A percentile compares a stretch with the other conserved stretches of the same genome.
Conservation (phyloP, 2,888 invertebrate genomes). For the Rhingia campestris region DNA sequence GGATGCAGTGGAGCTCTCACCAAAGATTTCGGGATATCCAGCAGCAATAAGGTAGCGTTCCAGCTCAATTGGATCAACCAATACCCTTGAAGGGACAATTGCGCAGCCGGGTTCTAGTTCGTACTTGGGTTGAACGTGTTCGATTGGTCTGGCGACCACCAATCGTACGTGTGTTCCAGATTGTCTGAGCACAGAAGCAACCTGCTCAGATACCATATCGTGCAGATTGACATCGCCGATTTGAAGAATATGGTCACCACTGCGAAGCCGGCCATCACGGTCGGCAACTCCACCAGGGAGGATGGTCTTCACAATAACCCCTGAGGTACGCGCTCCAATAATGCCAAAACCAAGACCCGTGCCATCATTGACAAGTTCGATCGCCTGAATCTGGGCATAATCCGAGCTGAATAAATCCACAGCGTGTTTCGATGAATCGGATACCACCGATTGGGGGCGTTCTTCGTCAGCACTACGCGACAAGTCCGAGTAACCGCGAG, state of each 20-base stretch:
- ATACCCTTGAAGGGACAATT: conserved; percentile 87
- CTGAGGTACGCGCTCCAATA: conserved; percentile 97
- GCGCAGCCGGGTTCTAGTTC: conserved; percentile 85
- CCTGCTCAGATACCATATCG: conserved; percentile 99
- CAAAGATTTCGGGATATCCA: conserved; percentile 90
- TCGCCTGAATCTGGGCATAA: conserved; percentile 98
- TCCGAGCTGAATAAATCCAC: conserved; percentile 92
- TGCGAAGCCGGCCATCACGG: conserved; percentile 96
- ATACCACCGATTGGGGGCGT: conserved; percentile 86
- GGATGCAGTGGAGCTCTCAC: conserved; percentile 84
- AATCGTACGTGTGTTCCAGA: conserved; percentile 97
- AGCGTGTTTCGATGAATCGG: conserved; percentile 85
- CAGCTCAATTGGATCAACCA: conserved; percentile 93
- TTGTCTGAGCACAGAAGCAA: conserved; percentile 96
- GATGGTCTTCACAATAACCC: conserved; percentile 99
- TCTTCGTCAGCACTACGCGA: conserved; percentile 82
- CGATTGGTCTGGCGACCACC: conserved; percentile 95
- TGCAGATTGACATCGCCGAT: conserved; percentile 94
- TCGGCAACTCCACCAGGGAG: conserved; percentile 98
- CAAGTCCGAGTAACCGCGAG: conserved; percentile 84
- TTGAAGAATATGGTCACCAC: conserved; percentile 99
- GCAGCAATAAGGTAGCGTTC: conserved; percentile 93
- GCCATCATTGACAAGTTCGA: conserved; percentile 98
- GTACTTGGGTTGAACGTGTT: conserved; percentile 86
- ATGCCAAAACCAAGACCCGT: conserved; percentile 99